A percentile compares a stretch with the other conserved stretches of the same genome.
phyloP scores from a whole-genome alignment of 2,888 invertebrate genomes.

The Drosophila vallismaia region DNA sequence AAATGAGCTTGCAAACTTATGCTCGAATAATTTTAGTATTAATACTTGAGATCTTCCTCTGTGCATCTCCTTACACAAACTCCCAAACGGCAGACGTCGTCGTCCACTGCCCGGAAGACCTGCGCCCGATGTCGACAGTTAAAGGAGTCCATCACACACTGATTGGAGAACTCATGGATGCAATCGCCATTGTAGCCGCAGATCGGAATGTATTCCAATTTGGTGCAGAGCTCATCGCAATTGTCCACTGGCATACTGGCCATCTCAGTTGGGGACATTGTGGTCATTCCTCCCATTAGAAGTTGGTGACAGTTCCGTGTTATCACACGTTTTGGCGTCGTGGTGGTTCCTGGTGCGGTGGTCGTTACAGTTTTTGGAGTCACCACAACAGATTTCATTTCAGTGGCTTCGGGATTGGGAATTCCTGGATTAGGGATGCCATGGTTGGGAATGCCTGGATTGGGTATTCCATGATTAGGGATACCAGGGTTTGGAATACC shows the following conservation, averaged over 20 bases:
- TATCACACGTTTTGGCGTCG: slow-evolving; percentile 21
- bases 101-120: slow-evolving; percentile 67
- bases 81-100: slow-evolving; percentile 63
- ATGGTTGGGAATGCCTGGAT: slow-evolving; percentile 36
- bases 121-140: slow-evolving; percentile 74
- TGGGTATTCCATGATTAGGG: slow-evolving; percentile 25
- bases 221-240: slow-evolving; percentile 77
- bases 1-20: background rate
- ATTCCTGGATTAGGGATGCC: slow-evolving; percentile 33
- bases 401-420: slow-evolving; percentile 37
- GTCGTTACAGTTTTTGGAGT: slow-evolving; percentile 37
- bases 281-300: slow-evolving; percentile 36
- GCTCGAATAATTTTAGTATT: background rate
- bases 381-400: slow-evolving; percentile 31
- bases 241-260: slow-evolving; percentile 22
- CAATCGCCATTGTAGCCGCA: slow-evolving; percentile 78
- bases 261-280: slow-evolving; percentile 33
- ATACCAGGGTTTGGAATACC: slow-evolving; percentile 29
- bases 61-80: slow-evolving; percentile 61
- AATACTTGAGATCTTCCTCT: slow-evolving; percentile 55
- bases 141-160: slow-evolving; percentile 78
- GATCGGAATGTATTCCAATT: slow-evolving; percentile 72
- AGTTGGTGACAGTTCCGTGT: slow-evolving; percentile 55
- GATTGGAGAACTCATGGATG: slow-evolving; percentile 78
- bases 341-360: slow-evolving; percentile 14